Percentiles rank a stretch among this genome's conserved stretches.
These are phyloP conservation scores for Chaitophorus viminalis DNA, from an alignment of 2,888 invertebrate species.

Conservation along the genomic window DNA sequence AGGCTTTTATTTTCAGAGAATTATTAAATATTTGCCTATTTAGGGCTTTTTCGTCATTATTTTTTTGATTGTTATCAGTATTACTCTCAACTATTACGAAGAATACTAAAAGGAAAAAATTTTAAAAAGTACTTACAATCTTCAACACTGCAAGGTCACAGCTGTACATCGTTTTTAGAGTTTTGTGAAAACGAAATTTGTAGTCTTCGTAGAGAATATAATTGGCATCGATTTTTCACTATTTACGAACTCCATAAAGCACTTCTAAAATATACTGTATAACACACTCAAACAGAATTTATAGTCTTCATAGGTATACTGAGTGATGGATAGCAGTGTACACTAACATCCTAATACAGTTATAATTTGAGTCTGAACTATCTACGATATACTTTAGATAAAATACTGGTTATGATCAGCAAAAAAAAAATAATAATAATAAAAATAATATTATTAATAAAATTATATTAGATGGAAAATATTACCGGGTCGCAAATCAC, in stretches of 20 bases:
- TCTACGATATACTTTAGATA: too few relatives aligned
- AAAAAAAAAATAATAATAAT: too few relatives aligned
- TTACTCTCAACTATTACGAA: slow-evolving; percentile 22
- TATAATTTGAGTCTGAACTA: not conserved
- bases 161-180: too few relatives aligned
- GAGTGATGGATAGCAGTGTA: not conserved
- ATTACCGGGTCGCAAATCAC: too few relatives aligned
- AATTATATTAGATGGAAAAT: too few relatives aligned
- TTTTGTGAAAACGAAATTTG: too few relatives aligned
- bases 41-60: slow-evolving; percentile 1
- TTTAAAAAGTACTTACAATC: slow-evolving; percentile 26
- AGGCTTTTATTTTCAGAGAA: slow-evolving; percentile 2
- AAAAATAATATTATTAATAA: too few relatives aligned
- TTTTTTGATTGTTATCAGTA: not conserved
- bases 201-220: slow-evolving; percentile 19
- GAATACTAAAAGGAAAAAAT: slow-evolving; percentile 4
- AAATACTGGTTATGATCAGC: too few relatives aligned
- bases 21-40: slow-evolving; percentile 3
- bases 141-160: too few relatives aligned
- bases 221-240: slow-evolving; percentile 30
- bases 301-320: not conserved
- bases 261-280: slow-evolving; percentile 3
- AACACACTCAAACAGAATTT: not conserved
- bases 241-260: slow-evolving; percentile 25
- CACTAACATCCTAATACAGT: not conserved